Evolutionary conservation across 2,888 invertebrate species (phyloP).

Genomic region (Folsomia manolachei): DNA sequence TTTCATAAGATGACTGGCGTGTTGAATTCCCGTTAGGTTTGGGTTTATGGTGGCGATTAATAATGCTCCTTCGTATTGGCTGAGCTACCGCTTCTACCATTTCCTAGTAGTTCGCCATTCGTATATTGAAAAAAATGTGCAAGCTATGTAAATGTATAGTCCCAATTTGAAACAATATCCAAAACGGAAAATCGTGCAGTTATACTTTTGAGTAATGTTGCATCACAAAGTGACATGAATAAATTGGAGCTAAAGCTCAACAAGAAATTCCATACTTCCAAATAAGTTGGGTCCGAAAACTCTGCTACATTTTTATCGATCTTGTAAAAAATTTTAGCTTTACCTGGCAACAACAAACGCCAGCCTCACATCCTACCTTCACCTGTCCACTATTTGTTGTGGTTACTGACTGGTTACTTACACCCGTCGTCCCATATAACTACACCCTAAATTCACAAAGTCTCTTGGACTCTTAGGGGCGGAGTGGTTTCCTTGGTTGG

Average conservation of each 20-base stretch:
- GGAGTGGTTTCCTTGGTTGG: no score
- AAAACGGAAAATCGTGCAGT: not conserved
- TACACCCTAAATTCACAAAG: no score
- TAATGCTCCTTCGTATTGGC: no score
- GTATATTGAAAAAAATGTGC: not conserved
- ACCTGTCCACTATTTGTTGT: not conserved
- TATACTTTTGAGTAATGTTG: not conserved
- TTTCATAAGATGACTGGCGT: no score
- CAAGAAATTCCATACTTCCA: not conserved
- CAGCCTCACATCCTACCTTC: not conserved
- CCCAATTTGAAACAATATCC: not conserved
- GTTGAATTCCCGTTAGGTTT: no score
- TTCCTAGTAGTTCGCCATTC: no score
- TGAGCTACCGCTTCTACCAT: no score
- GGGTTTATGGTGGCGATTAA: no score
- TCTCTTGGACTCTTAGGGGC: not conserved
- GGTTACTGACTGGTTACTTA: not conserved
- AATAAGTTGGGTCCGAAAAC: slow-evolving; percentile 1
- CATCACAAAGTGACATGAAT: not conserved
- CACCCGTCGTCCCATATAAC: not conserved
- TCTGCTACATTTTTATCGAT: slow-evolving; percentile 1
- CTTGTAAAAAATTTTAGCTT: not conserved
- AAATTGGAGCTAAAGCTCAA: not conserved
- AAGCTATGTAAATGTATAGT: no score
- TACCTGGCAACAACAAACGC: not conserved